phyloP scores from a whole-genome alignment of 2,113 vertebrate genomes.

The Gopherus flavomarginatus region DNA sequence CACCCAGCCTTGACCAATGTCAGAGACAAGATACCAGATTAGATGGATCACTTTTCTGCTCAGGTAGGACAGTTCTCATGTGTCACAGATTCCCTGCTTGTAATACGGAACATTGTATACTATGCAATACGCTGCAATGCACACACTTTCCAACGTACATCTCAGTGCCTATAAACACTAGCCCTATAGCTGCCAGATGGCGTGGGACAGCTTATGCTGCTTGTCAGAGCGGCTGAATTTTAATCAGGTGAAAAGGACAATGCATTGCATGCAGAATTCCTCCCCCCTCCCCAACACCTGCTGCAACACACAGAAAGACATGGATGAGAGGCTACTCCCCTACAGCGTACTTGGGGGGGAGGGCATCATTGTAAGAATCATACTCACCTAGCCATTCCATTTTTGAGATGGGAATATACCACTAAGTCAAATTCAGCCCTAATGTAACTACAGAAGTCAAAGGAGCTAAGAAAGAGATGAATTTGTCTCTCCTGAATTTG shows the following conservation, averaged over 20 bases:
- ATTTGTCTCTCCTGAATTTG: fast-evolving
- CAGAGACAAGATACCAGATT: fast-evolving
- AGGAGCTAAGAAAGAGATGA: fast-evolving
- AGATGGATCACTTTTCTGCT: fast-evolving
- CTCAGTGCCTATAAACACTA: fast-evolving
- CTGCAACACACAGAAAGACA: background rate
- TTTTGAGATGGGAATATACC: background rate
- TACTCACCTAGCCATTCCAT: fast-evolving
- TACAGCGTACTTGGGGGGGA: background rate
- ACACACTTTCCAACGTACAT: background rate
- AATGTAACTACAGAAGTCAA: background rate
- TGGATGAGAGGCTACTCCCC: background rate
- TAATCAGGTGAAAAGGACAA: background rate
- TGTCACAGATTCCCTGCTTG: fast-evolving
- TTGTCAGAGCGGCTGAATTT: constrained; percentile 24
- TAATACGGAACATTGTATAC: fast-evolving
- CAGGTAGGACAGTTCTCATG: background rate
- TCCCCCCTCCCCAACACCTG: background rate
- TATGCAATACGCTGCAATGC: background rate
- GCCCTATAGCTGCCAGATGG: constrained; percentile 19
- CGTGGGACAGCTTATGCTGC: fast-evolving
- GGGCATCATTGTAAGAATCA: fast-evolving
- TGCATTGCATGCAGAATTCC: fast-evolving
- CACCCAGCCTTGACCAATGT: fast-evolving
- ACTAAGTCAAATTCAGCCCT: fast-evolving